These are phyloP conservation scores for Thermophis baileyi DNA, from an alignment of 2,113 vertebrate species.

Conservation along the genomic window DNA sequence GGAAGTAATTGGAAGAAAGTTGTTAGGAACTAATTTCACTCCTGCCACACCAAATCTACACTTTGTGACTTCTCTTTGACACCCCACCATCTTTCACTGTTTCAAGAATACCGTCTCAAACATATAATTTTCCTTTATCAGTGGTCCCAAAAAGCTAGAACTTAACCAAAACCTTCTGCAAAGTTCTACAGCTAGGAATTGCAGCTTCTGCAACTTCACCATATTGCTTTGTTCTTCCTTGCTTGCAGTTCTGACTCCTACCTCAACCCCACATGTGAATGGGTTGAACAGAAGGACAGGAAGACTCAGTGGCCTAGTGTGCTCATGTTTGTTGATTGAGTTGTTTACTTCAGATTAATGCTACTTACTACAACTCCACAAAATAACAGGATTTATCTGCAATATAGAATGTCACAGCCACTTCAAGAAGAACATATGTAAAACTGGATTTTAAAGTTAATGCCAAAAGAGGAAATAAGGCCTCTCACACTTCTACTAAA, in stretches of 20 bases:
- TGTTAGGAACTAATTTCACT: background rate
- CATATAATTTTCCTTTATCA: slow-evolving; percentile 3
- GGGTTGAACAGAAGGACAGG: background rate
- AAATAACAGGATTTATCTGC: background rate
- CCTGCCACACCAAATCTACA: background rate
- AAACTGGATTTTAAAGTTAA: background rate
- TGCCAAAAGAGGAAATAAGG: background rate
- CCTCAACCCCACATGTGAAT: background rate
- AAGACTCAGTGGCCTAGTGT: background rate
- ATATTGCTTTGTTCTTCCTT: background rate
- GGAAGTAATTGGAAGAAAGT: background rate
- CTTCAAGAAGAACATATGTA: background rate
- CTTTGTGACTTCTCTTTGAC: background rate
- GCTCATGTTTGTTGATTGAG: background rate
- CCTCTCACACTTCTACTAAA: background rate
- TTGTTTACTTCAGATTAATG: background rate
- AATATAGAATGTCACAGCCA: background rate
- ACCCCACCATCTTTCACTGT: background rate
- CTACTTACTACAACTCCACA: background rate
- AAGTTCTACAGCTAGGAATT: background rate
- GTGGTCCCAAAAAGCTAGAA: background rate
- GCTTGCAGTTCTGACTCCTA: background rate
- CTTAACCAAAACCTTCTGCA: background rate
- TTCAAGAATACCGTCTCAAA: background rate
- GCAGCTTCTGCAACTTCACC: background rate